These are phyloP conservation scores for Pegoplata infirma DNA, from an alignment of 2,888 invertebrate species.

Conservation along the genomic window DNA sequence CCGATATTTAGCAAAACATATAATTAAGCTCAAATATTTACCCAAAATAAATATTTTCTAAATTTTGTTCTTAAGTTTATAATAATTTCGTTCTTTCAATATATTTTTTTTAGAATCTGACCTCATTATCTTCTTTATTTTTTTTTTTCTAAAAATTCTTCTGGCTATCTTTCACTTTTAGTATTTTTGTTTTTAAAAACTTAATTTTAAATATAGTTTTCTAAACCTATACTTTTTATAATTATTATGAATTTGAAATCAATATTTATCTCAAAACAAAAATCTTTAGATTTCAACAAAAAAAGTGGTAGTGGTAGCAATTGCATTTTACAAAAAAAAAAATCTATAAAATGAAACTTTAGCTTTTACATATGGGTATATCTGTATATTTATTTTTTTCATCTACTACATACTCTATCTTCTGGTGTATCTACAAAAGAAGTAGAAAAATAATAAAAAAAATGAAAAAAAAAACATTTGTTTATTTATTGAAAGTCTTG, in stretches of 20 bases:
- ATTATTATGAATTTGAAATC: neutral
- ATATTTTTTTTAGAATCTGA: too few species aligned
- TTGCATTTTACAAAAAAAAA: neutral
- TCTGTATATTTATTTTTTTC: neutral
- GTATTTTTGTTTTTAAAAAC: too few species aligned
- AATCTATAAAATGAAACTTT: neutral
- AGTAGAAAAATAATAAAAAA: too few species aligned
- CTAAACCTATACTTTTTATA: neutral
- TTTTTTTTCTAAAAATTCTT: neutral
- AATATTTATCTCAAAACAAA: neutral
- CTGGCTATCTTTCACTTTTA: neutral
- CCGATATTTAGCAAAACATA: too few species aligned
- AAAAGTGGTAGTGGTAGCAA: neutral
- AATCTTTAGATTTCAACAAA: neutral
- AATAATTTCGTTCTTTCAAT: too few species aligned
- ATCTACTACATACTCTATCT: conserved; percentile 39
- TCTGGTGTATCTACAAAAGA: conserved; percentile 38
- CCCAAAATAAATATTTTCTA: too few species aligned
- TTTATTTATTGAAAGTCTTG: conserved; percentile 56
- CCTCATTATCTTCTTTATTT: neutral
- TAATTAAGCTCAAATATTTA: too few species aligned
- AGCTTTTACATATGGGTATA: neutral
- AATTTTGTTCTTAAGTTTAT: too few species aligned
- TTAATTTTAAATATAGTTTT: neutral
- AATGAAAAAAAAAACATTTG: conserved; percentile 46